Percentiles rank a stretch among this genome's conserved stretches.
Conservation (phyloP, 2,888 invertebrate genomes). For the Nipponacmea schrenckii region DNA sequence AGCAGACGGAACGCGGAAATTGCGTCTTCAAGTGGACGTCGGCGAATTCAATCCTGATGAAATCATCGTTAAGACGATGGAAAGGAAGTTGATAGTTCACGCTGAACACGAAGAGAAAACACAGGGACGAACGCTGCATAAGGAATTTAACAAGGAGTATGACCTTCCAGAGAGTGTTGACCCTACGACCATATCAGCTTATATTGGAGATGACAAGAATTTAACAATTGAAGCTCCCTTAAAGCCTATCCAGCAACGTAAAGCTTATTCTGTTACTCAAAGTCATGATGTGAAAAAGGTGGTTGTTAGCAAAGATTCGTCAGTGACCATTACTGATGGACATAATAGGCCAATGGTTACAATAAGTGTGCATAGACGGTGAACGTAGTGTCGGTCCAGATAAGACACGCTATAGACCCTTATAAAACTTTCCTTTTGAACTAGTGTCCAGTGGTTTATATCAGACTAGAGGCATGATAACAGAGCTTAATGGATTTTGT, state of each 20-base stretch:
- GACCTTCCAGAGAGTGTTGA: constrained; percentile 66
- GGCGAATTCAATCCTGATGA: constrained; percentile 66
- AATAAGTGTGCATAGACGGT: constrained; percentile 58
- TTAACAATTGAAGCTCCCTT: constrained; percentile 66
- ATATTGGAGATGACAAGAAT: constrained; percentile 63
- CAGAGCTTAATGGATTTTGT: too few relatives aligned
- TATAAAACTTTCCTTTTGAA: too few relatives aligned
- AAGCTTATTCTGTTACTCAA: constrained; percentile 54
- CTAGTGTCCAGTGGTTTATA: too few relatives aligned
- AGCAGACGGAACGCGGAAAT: constrained; percentile 58
- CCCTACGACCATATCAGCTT: constrained; percentile 63
- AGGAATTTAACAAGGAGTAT: constrained; percentile 67
- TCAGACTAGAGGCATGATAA: too few relatives aligned
- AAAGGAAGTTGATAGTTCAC: constrained; percentile 62
- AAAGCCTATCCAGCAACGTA: constrained; percentile 45
- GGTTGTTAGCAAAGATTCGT: constrained; percentile 57
- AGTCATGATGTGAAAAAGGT: constrained; percentile 58
- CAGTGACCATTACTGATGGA: constrained; percentile 55
- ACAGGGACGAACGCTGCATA: constrained; percentile 61
- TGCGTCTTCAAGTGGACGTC: constrained; percentile 59
- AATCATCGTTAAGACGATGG: constrained; percentile 65
- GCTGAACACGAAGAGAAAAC: constrained; percentile 65
- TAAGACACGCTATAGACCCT: neutral
- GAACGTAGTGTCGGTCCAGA: constrained; percentile 10
- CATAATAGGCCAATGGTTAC: constrained; percentile 58